phyloP scores from a whole-genome alignment of 2,113 vertebrate genomes.

The Erythrocebus patas region DNA sequence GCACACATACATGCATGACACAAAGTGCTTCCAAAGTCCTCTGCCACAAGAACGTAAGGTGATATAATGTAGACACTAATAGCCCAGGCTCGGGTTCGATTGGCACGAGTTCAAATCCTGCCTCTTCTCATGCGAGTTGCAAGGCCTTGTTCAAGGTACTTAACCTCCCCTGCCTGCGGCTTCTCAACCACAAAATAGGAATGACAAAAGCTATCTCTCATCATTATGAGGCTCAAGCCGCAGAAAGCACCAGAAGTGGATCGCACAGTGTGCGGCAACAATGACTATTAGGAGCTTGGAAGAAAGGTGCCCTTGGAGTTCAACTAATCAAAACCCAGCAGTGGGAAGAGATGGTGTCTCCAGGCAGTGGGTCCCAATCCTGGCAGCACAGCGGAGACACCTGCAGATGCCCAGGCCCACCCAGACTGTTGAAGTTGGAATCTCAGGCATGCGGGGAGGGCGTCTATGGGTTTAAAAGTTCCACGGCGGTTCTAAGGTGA shows the following conservation, averaged over 20 bases:
- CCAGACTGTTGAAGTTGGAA: not conserved
- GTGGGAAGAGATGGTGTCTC: not conserved
- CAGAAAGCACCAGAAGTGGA: not conserved
- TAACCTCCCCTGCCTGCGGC: not conserved
- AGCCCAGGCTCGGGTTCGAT: not conserved
- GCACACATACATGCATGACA: not conserved
- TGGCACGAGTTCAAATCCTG: not conserved
- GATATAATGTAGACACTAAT: fast-evolving
- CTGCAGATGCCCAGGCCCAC: not conserved
- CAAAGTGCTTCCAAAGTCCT: not conserved
- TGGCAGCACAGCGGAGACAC: not conserved
- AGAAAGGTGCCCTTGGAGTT: not conserved
- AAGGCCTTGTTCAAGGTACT: not conserved
- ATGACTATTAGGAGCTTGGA: not conserved
- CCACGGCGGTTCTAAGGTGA: not conserved
- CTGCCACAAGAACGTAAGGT: fast-evolving
- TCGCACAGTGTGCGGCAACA: no score
- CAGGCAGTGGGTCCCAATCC: fast-evolving
- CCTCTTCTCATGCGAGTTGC: fast-evolving
- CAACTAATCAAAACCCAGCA: not conserved
- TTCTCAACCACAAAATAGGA: not conserved
- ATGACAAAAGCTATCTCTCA: not conserved
- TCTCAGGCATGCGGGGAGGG: fast-evolving
- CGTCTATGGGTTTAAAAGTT: not conserved
- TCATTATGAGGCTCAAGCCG: not conserved